These are phyloP conservation scores for Protomyctophum bolini DNA, from an alignment of 2,113 vertebrate species.

Conservation along the genomic window DNA sequence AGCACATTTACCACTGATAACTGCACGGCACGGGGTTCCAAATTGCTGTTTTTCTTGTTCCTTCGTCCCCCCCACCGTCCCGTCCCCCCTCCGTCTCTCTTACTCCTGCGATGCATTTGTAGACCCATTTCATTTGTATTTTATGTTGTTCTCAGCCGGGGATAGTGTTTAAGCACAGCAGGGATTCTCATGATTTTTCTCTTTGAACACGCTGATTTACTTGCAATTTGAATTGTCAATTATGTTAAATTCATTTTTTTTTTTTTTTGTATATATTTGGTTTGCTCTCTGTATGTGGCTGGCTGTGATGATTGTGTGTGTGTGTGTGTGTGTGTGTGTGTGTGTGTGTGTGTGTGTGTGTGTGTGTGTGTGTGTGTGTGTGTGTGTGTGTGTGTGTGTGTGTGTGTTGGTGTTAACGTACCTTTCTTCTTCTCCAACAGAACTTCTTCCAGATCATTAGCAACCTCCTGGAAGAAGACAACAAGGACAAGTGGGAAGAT, in stretches of 20 bases:
- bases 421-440: constrained; percentile 78
- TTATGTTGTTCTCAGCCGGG: background rate
- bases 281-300: constrained; percentile 7
- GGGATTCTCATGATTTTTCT: constrained; percentile 35
- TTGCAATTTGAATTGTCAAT: constrained; percentile 25
- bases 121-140: constrained; percentile 17
- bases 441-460: constrained; percentile 99
- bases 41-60: constrained; percentile 42
- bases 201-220: constrained; percentile 35
- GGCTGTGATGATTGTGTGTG: constrained; percentile 38
- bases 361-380: constrained; percentile 8
- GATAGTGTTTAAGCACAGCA: constrained; percentile 30
- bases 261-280: no score
- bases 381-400: constrained; percentile 48
- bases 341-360: constrained; percentile 5
- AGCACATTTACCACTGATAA: constrained; percentile 50
- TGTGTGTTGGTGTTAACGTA: constrained; percentile 7
- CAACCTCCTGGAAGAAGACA: constrained; percentile 98
- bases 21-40: constrained; percentile 55
- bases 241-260: constrained; percentile 25
- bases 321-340: background rate
- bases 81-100: constrained; percentile 10
- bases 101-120: constrained; percentile 25
- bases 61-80: constrained; percentile 37
- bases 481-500: constrained; percentile 98